phyloP scores from a whole-genome alignment of 2,797 vertebrate genomes.

The Acrocephalus scirpaceus region DNA sequence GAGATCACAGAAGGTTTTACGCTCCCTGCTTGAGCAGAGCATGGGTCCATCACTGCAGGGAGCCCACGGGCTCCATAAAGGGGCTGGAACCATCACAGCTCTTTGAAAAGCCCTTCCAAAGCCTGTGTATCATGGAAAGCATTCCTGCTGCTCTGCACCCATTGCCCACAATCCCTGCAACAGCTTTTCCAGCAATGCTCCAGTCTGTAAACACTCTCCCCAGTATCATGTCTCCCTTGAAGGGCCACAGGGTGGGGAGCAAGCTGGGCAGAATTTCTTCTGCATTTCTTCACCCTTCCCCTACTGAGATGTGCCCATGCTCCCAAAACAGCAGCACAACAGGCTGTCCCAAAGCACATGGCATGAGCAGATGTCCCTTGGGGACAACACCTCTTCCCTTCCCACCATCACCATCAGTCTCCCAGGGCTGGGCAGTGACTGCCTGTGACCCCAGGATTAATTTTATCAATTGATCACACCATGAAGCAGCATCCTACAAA shows the following conservation, averaged over 20 bases:
- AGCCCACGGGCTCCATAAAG: fast-evolving
- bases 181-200: not conserved
- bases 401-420: not conserved
- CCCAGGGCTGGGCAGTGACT: not conserved
- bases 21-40: not conserved
- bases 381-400: not conserved
- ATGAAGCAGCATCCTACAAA: not conserved
- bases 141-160: not conserved
- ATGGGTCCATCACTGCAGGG: fast-evolving
- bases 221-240: fast-evolving
- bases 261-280: not conserved
- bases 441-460: not conserved
- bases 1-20: not conserved
- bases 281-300: not conserved
- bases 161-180: not conserved
- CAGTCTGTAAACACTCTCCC: not conserved
- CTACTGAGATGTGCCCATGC: fast-evolving
- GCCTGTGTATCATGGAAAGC: not conserved
- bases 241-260: not conserved
- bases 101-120: not conserved
- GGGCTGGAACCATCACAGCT: not conserved
- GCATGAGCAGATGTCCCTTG: not conserved
- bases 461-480: not conserved
- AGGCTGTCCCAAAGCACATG: not conserved
- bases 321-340: fast-evolving